Evolutionary conservation across 1,140 invertebrate genomes (phyloP), one percentile per base, ranked within the genome.

Genomic region (Drosophila watanabei): DNA sequence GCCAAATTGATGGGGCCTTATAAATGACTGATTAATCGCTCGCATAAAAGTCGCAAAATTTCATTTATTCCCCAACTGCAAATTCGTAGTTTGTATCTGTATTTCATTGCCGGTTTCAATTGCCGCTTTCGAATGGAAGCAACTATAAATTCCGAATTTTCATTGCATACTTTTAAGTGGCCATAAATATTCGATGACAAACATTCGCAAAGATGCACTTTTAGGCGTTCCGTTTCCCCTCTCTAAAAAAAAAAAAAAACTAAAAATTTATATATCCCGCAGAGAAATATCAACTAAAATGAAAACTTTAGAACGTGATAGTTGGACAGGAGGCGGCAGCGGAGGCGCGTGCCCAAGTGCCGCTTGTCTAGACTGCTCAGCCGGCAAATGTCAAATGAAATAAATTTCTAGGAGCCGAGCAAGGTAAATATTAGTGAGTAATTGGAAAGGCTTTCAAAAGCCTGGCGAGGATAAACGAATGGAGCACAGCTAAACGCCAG

Each of bases 351-450:
- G 82, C 68, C 62, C 58, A 85, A 85, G 82, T 85, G 82, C 66
- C 49, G 66, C 72, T 52, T 54, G 82, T 85, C 82, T 84, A 80
- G 82, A 85, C 82, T 18, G 54, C 46, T 73, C 46, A 46, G 51
- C 54, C 57, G 64, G 72, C 72, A 65, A 84, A 84, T 63, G 63
- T 80, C 77, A 80, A 78, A 56, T 72, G 52, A 64, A 85, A 85
- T 84, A 80, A 80, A 77, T 64, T 84, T 85, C 66, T 52, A 48
- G 49, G 43, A 82, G 45, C 51, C 37, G n/a, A 58, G 46, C 52
- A 77, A 77, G 82, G 62, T 66, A 80, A 85, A 79, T 79, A 79
- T 79, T 79, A 75, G 60, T 65, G 63, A 85, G 82, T 77, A 85
- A 73, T 80, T 85, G 62, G 70, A 85, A 65, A 64, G 72, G 75